Evolutionary conservation across 2,888 invertebrate genomes (phyloP).

Genomic region (Mythimna vitellina): DNA sequence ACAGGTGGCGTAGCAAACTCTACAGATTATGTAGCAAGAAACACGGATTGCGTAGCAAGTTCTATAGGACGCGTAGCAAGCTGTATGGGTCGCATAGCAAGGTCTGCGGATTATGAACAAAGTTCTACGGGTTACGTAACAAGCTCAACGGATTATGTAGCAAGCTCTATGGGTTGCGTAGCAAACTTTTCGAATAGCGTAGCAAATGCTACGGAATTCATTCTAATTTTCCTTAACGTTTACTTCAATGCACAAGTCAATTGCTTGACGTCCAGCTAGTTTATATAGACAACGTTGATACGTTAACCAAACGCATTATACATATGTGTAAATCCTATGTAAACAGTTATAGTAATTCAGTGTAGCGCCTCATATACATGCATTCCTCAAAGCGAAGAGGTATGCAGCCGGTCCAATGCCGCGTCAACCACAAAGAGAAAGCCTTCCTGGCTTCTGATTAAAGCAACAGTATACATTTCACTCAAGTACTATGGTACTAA

Average conservation of each 20-base stretch:
- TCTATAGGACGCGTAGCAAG: too few species aligned
- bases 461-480: not conserved
- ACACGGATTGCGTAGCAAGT: too few species aligned
- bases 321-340: not conserved
- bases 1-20: not conserved
- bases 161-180: not conserved
- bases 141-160: too few species aligned
- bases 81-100: too few species aligned
- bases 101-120: too few species aligned
- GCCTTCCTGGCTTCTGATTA: not conserved
- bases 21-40: not conserved
- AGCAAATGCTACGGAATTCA: conserved; percentile 26
- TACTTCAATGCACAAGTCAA: not conserved
- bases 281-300: not conserved
- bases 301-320: not conserved
- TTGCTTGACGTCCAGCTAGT: not conserved
- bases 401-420: not conserved
- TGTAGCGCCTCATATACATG: not conserved
- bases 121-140: not conserved
- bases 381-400: conserved; percentile 1
- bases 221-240: conserved; percentile 1
- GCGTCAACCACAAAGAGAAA: not conserved
- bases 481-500: not conserved
- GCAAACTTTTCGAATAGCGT: not conserved
- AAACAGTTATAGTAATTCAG: not conserved